Conservation (phyloP, 2,888 invertebrate species). For the Yponomeuta evonymella region DNA sequence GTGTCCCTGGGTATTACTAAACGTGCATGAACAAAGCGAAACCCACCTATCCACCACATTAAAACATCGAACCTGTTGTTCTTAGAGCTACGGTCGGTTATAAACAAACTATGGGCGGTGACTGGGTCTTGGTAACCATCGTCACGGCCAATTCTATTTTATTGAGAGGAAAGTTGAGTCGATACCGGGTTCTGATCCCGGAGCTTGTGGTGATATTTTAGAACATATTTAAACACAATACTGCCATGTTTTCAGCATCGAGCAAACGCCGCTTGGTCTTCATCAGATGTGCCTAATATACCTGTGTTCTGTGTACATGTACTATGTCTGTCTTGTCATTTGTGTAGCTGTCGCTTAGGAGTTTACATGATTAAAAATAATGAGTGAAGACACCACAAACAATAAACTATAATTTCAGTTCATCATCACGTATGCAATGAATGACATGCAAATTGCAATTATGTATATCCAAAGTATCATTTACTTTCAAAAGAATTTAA, state of each 20-base stretch:
- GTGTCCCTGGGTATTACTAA: neutral
- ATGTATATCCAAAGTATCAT: neutral
- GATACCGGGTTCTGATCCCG: neutral
- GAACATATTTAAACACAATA: neutral
- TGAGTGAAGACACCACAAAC: constrained; percentile 70
- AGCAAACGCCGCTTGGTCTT: neutral
- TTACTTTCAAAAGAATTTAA: neutral
- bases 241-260: constrained; percentile 2
- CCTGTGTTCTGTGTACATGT: neutral
- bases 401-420: constrained; percentile 12
- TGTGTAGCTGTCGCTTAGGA: neutral
- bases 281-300: neutral
- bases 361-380: constrained; percentile 24
- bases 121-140: no score
- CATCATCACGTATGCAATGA: neutral
- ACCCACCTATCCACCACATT: neutral
- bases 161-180: neutral
- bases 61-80: neutral
- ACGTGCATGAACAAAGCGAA: neutral
- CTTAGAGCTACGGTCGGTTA: neutral
- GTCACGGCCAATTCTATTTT: neutral
- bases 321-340: neutral
- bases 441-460: neutral
- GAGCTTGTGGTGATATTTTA: neutral
- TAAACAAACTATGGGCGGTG: neutral